Conservation (phyloP, 1,140 invertebrate genomes). For the Vollenhovia emeryi region DNA sequence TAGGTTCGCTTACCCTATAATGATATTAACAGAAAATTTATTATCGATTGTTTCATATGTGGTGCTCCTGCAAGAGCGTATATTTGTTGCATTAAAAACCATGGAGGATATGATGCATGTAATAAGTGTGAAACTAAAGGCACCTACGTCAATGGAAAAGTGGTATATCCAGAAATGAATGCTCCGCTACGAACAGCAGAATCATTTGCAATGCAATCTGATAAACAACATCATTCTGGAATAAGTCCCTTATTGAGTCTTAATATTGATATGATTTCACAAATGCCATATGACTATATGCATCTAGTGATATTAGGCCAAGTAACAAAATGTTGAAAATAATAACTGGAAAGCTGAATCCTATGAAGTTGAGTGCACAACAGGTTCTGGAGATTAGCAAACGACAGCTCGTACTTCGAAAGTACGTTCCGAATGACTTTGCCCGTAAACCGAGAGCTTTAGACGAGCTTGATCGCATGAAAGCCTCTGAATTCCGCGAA, state of each 20-base stretch:
- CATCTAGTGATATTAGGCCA: neutral
- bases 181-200: constrained; percentile 12
- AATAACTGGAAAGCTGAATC: neutral
- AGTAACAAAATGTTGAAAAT: neutral
- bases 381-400: neutral
- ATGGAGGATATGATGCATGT: constrained; percentile 21
- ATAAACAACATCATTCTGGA: neutral
- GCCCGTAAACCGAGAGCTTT: neutral
- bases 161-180: constrained; percentile 7
- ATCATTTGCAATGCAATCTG: neutral
- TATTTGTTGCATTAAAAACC: neutral
- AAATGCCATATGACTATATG: neutral
- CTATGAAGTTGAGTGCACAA: neutral
- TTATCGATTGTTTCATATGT: constrained; percentile 18
- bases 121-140: constrained; percentile 8
- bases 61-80: constrained; percentile 8
- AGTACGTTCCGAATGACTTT: neutral
- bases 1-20: too few relatives aligned
- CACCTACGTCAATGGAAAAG: neutral
- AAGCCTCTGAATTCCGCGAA: neutral
- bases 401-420: neutral
- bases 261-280: neutral
- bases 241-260: neutral
- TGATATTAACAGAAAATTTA: neutral
- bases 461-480: neutral